These are phyloP conservation scores for Tenthredo notha DNA, from an alignment of 2,888 invertebrate species.

Conservation along the genomic window DNA sequence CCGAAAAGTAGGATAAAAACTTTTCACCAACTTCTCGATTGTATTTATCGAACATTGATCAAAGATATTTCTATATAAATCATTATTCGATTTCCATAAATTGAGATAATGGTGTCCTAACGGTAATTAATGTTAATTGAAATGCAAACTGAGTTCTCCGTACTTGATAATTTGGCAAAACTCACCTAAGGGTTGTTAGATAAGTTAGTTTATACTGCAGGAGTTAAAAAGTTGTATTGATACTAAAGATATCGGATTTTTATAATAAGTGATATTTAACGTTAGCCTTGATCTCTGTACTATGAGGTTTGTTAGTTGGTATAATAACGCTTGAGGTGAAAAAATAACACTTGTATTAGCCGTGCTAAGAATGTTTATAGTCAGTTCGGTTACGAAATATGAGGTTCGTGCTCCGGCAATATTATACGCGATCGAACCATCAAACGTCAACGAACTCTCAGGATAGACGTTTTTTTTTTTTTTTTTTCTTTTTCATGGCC, in stretches of 20 bases:
- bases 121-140: not conserved
- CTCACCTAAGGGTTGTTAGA: not conserved
- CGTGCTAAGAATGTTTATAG: not conserved
- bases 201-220: not conserved
- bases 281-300: not conserved
- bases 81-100: not conserved
- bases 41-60: not conserved
- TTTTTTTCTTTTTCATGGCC: no score
- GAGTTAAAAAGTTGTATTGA: not conserved
- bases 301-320: not conserved
- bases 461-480: not conserved
- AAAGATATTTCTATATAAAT: not conserved
- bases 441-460: slow-evolving; percentile 43
- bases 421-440: slow-evolving; percentile 18
- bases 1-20: not conserved
- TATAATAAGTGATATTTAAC: not conserved
- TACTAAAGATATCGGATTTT: not conserved
- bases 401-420: slow-evolving; percentile 3
- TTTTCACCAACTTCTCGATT: not conserved
- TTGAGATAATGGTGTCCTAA: not conserved
- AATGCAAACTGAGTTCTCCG: not conserved
- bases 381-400: slow-evolving; percentile 5
- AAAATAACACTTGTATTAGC: not conserved
- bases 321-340: not conserved
- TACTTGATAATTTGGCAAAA: not conserved